phyloP scores from a whole-genome alignment of 2,888 invertebrate species.

The Lottia scabra region DNA sequence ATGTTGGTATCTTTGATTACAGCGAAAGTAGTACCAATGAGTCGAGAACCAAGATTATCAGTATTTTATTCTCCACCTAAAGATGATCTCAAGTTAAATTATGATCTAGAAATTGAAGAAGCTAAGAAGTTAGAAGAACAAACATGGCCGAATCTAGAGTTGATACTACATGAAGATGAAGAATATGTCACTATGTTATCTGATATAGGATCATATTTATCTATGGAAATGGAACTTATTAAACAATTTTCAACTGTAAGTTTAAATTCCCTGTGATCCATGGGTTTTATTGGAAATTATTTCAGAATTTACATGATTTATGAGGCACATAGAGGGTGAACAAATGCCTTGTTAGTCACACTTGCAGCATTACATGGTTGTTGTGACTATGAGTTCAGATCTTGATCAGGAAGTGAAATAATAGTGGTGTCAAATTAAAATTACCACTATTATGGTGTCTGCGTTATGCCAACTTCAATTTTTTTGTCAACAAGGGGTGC shows the following conservation, averaged over 20 bases:
- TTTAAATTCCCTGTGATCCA: background rate
- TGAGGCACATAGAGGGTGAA: too few species aligned
- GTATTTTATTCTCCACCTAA: slow-evolving; percentile 64
- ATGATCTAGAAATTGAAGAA: slow-evolving; percentile 59
- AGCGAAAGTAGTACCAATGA: slow-evolving; percentile 61
- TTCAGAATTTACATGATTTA: too few species aligned
- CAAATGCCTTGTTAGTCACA: too few species aligned
- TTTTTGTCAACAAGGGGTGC: too few species aligned
- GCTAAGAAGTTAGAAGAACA: slow-evolving; percentile 46
- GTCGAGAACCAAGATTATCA: slow-evolving; percentile 58
- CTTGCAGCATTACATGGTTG: too few species aligned
- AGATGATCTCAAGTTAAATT: slow-evolving; percentile 59
- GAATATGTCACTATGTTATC: slow-evolving; percentile 55
- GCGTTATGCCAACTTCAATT: too few species aligned
- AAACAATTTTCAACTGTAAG: slow-evolving; percentile 54
- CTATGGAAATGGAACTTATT: slow-evolving; percentile 54
- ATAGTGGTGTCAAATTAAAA: too few species aligned
- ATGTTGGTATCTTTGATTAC: slow-evolving; percentile 11
- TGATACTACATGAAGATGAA: slow-evolving; percentile 60
- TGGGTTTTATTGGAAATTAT: too few species aligned
- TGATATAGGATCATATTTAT: slow-evolving; percentile 55
- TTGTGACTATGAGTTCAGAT: too few species aligned
- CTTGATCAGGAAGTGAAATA: too few species aligned
- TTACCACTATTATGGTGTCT: too few species aligned
- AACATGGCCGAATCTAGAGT: slow-evolving; percentile 65